Evolutionary conservation across 2,797 vertebrate species (phyloP).

Genomic region (Dallia pectoralis): DNA sequence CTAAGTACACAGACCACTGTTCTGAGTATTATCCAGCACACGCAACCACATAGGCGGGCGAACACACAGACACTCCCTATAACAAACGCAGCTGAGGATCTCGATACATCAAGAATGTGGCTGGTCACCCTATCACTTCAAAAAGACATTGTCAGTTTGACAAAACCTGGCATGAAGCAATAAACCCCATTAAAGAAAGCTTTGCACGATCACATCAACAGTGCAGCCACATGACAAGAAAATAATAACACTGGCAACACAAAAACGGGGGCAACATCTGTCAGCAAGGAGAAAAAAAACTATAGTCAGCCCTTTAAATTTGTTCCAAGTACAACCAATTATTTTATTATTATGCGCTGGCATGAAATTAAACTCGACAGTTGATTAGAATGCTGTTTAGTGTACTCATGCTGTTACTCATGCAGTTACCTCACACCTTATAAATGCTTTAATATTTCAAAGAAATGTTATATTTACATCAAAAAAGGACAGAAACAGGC

Average conservation of each 20-base stretch:
- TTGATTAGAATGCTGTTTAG: slow-evolving; percentile 8
- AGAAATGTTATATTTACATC: slow-evolving; percentile 10
- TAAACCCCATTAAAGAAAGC: neutral
- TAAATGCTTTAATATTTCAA: neutral
- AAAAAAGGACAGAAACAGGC: slow-evolving; percentile 5
- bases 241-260: neutral
- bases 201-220: slow-evolving; percentile 6
- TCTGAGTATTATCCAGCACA: neutral
- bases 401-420: slow-evolving; percentile 1
- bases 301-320: slow-evolving; percentile 2
- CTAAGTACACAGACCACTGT: neutral
- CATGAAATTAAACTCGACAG: neutral
- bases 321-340: neutral
- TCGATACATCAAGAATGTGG: neutral
- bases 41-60: neutral
- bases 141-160: slow-evolving; percentile 6
- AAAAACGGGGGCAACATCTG: neutral
- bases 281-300: neutral
- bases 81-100: neutral
- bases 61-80: neutral
- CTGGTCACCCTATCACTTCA: neutral
- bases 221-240: neutral
- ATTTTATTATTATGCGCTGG: neutral
- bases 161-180: neutral
- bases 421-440: too few species aligned